Conservation (phyloP, 2,797 vertebrate genomes). For the Jordanella pulchra region DNA sequence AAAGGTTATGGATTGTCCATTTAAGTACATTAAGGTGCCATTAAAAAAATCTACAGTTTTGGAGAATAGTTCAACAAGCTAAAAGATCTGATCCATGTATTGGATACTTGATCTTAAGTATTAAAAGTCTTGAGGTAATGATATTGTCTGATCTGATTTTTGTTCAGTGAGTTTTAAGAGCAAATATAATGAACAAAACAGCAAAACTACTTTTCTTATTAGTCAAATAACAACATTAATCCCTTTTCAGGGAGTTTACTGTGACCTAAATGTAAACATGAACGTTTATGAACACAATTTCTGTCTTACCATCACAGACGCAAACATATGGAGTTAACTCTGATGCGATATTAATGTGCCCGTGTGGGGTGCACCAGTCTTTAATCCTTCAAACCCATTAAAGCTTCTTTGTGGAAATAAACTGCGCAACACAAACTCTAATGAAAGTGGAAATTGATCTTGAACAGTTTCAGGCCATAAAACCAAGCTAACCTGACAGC, state of each 20-base stretch:
- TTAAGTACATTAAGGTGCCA: too few relatives aligned
- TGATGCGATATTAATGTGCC: too few relatives aligned
- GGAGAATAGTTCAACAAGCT: too few relatives aligned
- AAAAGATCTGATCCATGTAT: too few relatives aligned
- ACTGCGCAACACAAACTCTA: not conserved
- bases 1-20: not conserved
- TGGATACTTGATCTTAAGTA: not conserved
- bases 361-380: not conserved
- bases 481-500: conserved; percentile 7
- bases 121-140: not conserved
- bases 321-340: too few relatives aligned
- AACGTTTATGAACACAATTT: too few relatives aligned
- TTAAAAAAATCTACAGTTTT: too few relatives aligned
- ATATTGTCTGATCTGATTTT: not conserved
- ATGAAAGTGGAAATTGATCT: conserved; percentile 1
- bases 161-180: not conserved
- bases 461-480: not conserved
- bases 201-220: too few relatives aligned
- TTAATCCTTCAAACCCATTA: not conserved
- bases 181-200: not conserved
- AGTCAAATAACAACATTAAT: too few relatives aligned
- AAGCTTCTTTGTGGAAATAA: conserved; percentile 1
- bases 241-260: too few relatives aligned
- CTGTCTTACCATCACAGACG: too few relatives aligned
- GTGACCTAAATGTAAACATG: too few relatives aligned